Evolutionary conservation across 2,888 invertebrate species (phyloP).

Genomic region (Griposia aprilina): DNA sequence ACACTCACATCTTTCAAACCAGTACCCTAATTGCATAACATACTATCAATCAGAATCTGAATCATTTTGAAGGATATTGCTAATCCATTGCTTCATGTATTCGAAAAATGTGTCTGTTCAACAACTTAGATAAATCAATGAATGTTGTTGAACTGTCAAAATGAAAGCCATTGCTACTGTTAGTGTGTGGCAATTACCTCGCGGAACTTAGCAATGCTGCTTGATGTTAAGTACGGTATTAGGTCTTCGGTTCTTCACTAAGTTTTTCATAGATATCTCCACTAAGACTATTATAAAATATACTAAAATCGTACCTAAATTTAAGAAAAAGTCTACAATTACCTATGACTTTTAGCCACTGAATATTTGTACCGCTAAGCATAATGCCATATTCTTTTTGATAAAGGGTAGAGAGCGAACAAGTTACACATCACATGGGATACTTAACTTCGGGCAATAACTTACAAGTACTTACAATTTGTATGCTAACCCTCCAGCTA

Average conservation of each 20-base stretch:
- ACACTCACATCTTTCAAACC: neutral
- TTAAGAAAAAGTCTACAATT: neutral
- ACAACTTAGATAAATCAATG: too few relatives aligned
- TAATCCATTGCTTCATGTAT: too few relatives aligned
- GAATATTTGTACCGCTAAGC: neutral
- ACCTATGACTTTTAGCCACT: neutral
- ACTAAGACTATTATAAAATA: neutral
- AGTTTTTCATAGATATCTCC: too few relatives aligned
- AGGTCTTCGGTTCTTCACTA: neutral
- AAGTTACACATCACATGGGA: slow-evolving; percentile 33
- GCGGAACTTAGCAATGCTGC: neutral
- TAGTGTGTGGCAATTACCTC: too few relatives aligned
- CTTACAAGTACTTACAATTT: slow-evolving; percentile 53
- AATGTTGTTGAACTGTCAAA: too few relatives aligned
- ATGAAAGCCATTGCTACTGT: too few relatives aligned
- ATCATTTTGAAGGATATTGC: too few relatives aligned
- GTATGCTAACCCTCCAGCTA: slow-evolving; percentile 45
- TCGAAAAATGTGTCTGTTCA: too few relatives aligned
- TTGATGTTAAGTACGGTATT: neutral
- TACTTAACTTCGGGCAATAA: slow-evolving; percentile 30
- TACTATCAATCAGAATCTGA: too few relatives aligned
- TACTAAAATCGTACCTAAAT: too few relatives aligned
- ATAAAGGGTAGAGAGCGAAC: neutral
- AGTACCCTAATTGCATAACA: too few relatives aligned
- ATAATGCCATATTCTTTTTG: neutral